Percentiles rank a stretch among this genome's conserved stretches.
These are phyloP conservation scores for Lota lota DNA, from an alignment of 2,113 vertebrate genomes.

Conservation along the genomic window DNA sequence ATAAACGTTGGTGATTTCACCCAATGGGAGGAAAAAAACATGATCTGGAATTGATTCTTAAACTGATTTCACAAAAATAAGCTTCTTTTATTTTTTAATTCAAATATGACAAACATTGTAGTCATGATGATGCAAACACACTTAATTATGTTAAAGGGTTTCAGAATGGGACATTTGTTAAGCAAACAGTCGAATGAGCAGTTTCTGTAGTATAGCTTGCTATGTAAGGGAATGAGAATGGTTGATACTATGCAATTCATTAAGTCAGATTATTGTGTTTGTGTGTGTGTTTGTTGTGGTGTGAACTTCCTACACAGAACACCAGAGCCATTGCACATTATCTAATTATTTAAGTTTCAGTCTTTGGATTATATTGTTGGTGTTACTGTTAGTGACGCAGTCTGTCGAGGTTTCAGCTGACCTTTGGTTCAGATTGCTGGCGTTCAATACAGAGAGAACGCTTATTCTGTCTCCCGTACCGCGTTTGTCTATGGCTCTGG, in stretches of 20 bases:
- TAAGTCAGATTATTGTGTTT: slow-evolving; percentile 5
- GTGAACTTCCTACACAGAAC: slow-evolving; percentile 27
- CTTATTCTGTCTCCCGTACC: slow-evolving; percentile 7
- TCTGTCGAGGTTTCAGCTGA: too few species aligned
- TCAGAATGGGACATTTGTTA: slow-evolving; percentile 16
- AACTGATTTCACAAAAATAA: neutral
- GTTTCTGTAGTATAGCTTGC: neutral
- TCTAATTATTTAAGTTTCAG: neutral
- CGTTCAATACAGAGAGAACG: too few species aligned
- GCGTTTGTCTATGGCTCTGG: slow-evolving; percentile 39
- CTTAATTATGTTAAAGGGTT: neutral
- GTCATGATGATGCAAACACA: slow-evolving; percentile 16
- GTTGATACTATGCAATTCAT: slow-evolving; percentile 12
- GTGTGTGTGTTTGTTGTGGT: slow-evolving; percentile 15
- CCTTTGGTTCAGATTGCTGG: too few species aligned
- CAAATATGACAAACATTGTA: neutral
- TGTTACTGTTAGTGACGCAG: too few species aligned
- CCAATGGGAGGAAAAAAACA: slow-evolving; percentile 70
- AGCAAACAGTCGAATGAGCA: slow-evolving; percentile 1
- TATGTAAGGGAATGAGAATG: slow-evolving; percentile 1
- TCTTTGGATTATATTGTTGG: too few species aligned
- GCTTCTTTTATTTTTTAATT: neutral
- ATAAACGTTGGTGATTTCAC: slow-evolving; percentile 62
- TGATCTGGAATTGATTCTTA: slow-evolving; percentile 39
- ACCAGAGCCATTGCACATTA: slow-evolving; percentile 49